Evolutionary conservation across 2,888 invertebrate species (phyloP), one percentile per base, ranked within the genome.

Genomic region (Cheilosia scutellata): DNA sequence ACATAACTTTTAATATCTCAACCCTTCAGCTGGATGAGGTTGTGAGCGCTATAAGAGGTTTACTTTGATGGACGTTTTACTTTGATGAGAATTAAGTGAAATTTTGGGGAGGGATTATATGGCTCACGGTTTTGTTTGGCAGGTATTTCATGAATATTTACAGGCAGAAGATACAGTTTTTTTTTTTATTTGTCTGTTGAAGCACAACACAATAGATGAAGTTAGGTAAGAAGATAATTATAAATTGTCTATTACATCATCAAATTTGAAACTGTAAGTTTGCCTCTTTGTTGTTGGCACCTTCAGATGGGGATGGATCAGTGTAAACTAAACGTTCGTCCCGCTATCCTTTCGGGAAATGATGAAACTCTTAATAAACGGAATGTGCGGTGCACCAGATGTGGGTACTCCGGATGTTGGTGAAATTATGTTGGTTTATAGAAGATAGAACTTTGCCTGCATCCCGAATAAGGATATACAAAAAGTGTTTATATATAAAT

Each of bases 11-110:
- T 60, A 51, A 60, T 60, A 60, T 47, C 31, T 57, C 47, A 70
- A 57, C 70, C 70, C 70, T 47, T 57, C 44, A 20, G 33, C 42
- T 60, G 71, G 71, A 47, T 58, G 57, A 53, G 25, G n/a, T 16
- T 40, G 55, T 25, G 42, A 40, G 40, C 13, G 44, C 20, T 70
- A 53, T 53, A 42, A 66, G 68, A 31, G 55, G 44, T 31, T 70
- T 53, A 66, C 16, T 37, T 66, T 53, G 66, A 42, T 53, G 16
- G 29, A 42, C 42, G 37, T 13, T 55, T 40, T 44, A 25, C 25
- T 57, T 31, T 57, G 57, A 31, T 55, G 57, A 7, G 20, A 57
- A 27, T 57, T 47, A 57, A 27, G 44, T 57, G 44, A 29, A 44
- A 57, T 70, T 16, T 42, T 44, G 6, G 16, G 40, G 20, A 20